Conservation (phyloP, 1,140 invertebrate species). For the Aphelinus atriplicis region DNA sequence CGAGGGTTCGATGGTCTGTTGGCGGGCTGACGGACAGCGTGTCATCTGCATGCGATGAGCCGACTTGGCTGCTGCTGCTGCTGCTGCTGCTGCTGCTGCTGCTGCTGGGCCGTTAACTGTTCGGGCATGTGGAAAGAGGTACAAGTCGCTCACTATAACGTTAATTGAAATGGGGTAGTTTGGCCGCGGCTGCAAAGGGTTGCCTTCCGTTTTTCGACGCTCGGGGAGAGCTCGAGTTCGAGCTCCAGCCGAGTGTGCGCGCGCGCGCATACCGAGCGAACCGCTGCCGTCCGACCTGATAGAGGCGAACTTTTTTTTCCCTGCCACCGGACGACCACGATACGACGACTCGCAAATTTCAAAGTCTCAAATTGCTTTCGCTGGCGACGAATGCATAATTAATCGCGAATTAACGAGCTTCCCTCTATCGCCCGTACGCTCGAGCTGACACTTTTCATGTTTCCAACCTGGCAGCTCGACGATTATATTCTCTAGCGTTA, state of each 20-base stretch:
- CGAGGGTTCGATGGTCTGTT: not conserved
- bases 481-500: too few relatives aligned
- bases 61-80: conserved; percentile 28
- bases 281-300: too few relatives aligned
- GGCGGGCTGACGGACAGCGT: conserved; percentile 48
- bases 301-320: too few relatives aligned
- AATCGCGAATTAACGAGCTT: not conserved
- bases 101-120: conserved; percentile 49
- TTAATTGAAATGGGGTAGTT: conserved; percentile 60
- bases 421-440: too few relatives aligned
- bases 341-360: too few relatives aligned
- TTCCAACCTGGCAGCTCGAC: too few relatives aligned
- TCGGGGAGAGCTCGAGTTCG: not conserved
- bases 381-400: conserved; percentile 15
- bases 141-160: conserved; percentile 54
- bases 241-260: too few relatives aligned
- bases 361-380: conserved; percentile 43
- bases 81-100: conserved; percentile 17
- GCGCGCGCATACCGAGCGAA: too few relatives aligned
- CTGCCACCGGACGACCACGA: too few relatives aligned
- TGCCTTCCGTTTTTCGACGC: not conserved
- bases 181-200: conserved; percentile 29
- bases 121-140: conserved; percentile 54
- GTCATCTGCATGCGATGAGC: conserved; percentile 58
- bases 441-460: too few relatives aligned